Conservation (phyloP, 2,113 vertebrate genomes). For the Sebastes fasciatus region DNA sequence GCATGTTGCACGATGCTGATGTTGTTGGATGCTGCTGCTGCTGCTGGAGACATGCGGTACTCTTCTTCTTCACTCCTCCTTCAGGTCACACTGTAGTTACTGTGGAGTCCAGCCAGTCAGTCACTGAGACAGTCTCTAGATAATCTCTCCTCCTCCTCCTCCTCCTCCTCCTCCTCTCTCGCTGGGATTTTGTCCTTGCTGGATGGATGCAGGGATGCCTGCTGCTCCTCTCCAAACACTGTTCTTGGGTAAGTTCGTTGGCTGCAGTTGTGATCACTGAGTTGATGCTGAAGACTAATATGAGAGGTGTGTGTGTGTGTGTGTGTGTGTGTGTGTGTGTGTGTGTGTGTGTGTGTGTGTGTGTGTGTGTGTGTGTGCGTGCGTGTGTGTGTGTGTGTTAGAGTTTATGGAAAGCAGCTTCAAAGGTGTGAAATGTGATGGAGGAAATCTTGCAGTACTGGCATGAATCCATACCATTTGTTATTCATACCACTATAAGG, state of each 20-base stretch:
- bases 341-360: not conserved
- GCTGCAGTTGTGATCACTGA: not conserved
- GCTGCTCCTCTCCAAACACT: slow-evolving; percentile 29
- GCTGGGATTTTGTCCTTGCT: slow-evolving; percentile 35
- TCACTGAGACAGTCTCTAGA: not conserved
- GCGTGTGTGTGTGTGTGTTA: no score
- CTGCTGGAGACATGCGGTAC: slow-evolving; percentile 34
- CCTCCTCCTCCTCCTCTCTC: not conserved
- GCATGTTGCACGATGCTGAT: slow-evolving; percentile 30
- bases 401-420: not conserved
- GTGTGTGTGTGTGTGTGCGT: no score
- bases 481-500: not conserved
- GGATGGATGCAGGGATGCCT: slow-evolving; percentile 58
- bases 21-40: not conserved
- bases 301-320: not conserved
- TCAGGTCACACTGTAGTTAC: slow-evolving; percentile 32
- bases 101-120: slow-evolving; percentile 28
- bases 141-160: no score
- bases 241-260: slow-evolving; percentile 71
- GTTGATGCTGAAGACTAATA: not conserved
- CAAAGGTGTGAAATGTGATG: not conserved
- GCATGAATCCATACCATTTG: not conserved
- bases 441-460: not conserved
- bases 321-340: no score
- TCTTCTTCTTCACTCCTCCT: slow-evolving; percentile 1